Base-by-base conservation (phyloP, 2,888 invertebrate species). In the Belgica antarctica region DNA sequence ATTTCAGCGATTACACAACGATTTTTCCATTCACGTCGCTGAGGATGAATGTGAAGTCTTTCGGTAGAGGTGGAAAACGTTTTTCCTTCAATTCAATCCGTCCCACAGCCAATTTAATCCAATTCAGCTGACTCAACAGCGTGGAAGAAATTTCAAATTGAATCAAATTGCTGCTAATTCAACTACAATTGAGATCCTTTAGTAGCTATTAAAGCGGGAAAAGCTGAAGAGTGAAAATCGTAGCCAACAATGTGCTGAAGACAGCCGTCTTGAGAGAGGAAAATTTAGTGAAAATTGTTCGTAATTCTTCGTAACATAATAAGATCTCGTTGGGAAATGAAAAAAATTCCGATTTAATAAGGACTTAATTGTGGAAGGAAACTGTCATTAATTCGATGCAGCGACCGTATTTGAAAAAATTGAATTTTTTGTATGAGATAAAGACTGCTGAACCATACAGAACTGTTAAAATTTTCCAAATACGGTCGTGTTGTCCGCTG, bases 141-240 rank as follows among this genome's bases (percentile, higher is more conserved):
- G 25, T 15, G 27, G 59, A 59, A 59, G 52, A 52, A 19, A 27
- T 59, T 34, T 31, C 25, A 8, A 62, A 34, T 62, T 62, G 62
- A 62, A 62, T 34, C 25, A 62, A 62, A 62, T 62, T 62, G 36
- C n/a, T 19, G 62, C 36, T 62, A 62, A 62, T 62, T 62, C 62
- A 25, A 8, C 31, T 8, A 31, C 34, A 34, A 62, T 34, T 34
- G 22, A 62, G 34, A 17, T 62, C 17, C 22, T 24, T 59, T 7
- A 24, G 15, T 4, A 46, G 46, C 17, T 4, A 12, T 46, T 7
- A 15, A 15, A 15, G 3, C 12, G 34, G 12, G 5, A 31, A 8
- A 52, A 59, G 27, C 4, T 24, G 59, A 27, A 59, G 19, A 27
- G 15, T 25, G 12, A 25, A 59, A 19, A 22, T 52, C 4, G 5